Percentiles rank a stretch among this genome's conserved stretches.
These are phyloP conservation scores for Zonitis immaculata DNA, from an alignment of 2,888 invertebrate species.

Conservation along the genomic window DNA sequence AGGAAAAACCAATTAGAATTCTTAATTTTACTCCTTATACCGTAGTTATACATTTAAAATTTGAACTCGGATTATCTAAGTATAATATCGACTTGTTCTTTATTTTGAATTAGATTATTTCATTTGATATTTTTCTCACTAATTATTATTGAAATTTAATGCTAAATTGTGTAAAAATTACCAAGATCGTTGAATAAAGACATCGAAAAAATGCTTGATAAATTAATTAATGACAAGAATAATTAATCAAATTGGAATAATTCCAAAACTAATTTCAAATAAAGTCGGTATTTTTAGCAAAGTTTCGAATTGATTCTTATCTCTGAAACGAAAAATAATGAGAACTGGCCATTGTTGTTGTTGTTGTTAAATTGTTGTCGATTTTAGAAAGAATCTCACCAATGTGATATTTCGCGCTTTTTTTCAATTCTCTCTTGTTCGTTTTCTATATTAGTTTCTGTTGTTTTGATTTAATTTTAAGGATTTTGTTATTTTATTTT, in stretches of 20 bases:
- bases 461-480: not conserved
- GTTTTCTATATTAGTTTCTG: not conserved
- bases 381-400: not conserved
- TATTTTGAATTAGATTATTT: not conserved
- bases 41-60: not conserved
- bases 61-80: not conserved
- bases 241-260: not conserved
- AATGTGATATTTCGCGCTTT: constrained; percentile 1
- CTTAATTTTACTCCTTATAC: not conserved
- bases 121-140: not conserved
- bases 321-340: not conserved
- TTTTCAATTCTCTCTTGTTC: not conserved
- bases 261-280: not conserved
- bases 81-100: too few species aligned
- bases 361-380: too few species aligned
- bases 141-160: not conserved
- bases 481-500: not conserved
- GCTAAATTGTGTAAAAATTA: not conserved
- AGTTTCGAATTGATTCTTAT: not conserved
- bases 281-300: not conserved
- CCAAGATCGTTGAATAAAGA: too few species aligned
- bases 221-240: too few species aligned
- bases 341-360: not conserved
- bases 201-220: too few species aligned
- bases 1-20: not conserved